Evolutionary conservation across 2,888 invertebrate genomes (phyloP), one percentile per base, ranked within the genome.

Genomic region (Eretmocerus hayati): DNA sequence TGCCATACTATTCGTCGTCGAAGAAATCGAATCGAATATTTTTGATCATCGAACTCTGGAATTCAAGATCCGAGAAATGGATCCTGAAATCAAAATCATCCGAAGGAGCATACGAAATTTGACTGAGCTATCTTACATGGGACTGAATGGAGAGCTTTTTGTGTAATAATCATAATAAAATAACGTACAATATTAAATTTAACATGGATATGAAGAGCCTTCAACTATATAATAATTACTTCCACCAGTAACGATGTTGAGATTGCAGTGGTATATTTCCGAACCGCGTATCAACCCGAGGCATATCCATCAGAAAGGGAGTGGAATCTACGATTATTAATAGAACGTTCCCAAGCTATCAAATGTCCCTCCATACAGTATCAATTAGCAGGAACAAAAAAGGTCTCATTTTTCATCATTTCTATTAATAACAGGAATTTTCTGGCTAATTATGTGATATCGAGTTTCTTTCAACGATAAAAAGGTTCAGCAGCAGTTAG

Each of bases 301-400:
- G 89, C 93, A 65, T 94, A 91, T 72, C 85, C 82, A 5, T 75
- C 83, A 0, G 75, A 84, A 58, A 76, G 75, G 58, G 92, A 93
- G 67, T 97, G 96, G 95, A 83, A 86, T 50, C 85, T 89, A 1
- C 76, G 95, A 26, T 77, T 93, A 20, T 65, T 85, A 41, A 87
- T 99, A 55, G 99, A 99, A 73, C 78, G 83, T 54, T 91, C 91
- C 1, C 61, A 50, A 15, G 94, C 97, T 2, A 92, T 99, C 59
- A 97, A 99, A 70, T 93, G 94, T 62, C 99, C 99, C 0, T 90
- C 91, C n/a, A 90, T 95, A 61, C 87, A 89, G n/a, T 90, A 90
- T 72, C 92, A 92, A 70, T 76, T 99, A 61, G 95, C 95, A 1
- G 95, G 94, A 33, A 90, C 91, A 0, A 95, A 95, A 74, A 94